A percentile compares a stretch with the other conserved stretches of the same genome.
Evolutionary conservation across 2,888 invertebrate species (phyloP).

Genomic region (Epicampocera succincta): DNA sequence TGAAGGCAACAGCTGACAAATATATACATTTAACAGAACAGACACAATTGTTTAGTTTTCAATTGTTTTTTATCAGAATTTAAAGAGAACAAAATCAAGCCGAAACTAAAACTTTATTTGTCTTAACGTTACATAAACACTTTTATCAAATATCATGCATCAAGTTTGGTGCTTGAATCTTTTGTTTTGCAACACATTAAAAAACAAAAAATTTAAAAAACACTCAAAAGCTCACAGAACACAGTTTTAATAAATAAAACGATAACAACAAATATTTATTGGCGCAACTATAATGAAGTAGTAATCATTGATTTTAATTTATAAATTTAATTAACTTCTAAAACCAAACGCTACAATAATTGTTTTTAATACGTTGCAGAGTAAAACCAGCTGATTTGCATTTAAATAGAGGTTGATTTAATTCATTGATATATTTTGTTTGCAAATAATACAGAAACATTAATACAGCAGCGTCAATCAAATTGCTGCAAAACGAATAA

Average conservation of each 20-base stretch:
- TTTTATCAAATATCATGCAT: conserved; percentile 36
- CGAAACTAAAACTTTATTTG: neutral
- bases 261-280: neutral
- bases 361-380: too few relatives aligned
- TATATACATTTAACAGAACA: too few relatives aligned
- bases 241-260: neutral
- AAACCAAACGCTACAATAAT: conserved; percentile 8
- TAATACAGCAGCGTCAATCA: too few relatives aligned
- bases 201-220: neutral
- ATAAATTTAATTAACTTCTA: conserved; percentile 39
- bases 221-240: neutral
- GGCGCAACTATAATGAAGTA: neutral
- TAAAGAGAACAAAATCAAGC: neutral
- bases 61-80: too few relatives aligned
- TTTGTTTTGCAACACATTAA: conserved; percentile 25
- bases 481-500: too few relatives aligned
- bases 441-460: too few relatives aligned
- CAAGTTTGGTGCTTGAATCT: conserved; percentile 34
- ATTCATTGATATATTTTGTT: neutral
- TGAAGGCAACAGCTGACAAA: too few relatives aligned
- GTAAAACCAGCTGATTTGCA: neutral
- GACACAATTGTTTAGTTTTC: too few relatives aligned
- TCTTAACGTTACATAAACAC: neutral
- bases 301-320: neutral
- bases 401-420: too few relatives aligned